These are phyloP conservation scores for Poecilus cupreus DNA, from an alignment of 2,888 invertebrate genomes.

Conservation along the genomic window DNA sequence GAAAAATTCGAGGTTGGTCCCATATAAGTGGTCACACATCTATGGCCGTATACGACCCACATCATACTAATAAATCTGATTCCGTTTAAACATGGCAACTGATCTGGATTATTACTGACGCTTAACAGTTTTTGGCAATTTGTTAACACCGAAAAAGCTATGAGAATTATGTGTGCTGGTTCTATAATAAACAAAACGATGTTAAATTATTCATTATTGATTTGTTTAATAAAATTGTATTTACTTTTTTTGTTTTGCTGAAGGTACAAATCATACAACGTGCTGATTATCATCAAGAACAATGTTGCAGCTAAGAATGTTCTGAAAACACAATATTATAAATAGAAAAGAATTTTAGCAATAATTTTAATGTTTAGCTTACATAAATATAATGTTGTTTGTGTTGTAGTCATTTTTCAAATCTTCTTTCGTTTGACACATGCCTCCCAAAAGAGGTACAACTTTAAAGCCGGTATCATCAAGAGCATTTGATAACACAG, in stretches of 20 bases:
- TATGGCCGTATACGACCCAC: constrained; percentile 73
- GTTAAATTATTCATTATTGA: too few species aligned
- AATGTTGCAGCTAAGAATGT: too few species aligned
- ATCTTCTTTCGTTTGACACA: constrained; percentile 29
- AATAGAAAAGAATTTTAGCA: background rate
- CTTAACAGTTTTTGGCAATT: constrained; percentile 71
- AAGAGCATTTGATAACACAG: background rate
- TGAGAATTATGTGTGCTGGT: constrained; percentile 60
- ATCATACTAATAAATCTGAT: constrained; percentile 73
- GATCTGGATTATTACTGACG: constrained; percentile 68
- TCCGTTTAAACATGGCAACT: constrained; percentile 73
- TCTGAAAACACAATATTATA: too few species aligned
- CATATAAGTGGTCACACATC: constrained; percentile 53
- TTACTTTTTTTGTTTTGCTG: too few species aligned
- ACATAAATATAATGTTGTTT: background rate
- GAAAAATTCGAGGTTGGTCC: background rate
- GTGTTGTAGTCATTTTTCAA: background rate
- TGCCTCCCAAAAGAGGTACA: background rate
- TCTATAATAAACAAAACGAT: constrained; percentile 61
- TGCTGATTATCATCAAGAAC: too few species aligned
- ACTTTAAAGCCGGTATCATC: background rate
- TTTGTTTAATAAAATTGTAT: too few species aligned
- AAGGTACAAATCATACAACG: too few species aligned
- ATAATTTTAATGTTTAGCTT: constrained; percentile 10
- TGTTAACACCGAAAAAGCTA: constrained; percentile 71